These are phyloP conservation scores for Acanthosepion pharaonis DNA, from an alignment of 2,888 invertebrate genomes.

Conservation along the genomic window DNA sequence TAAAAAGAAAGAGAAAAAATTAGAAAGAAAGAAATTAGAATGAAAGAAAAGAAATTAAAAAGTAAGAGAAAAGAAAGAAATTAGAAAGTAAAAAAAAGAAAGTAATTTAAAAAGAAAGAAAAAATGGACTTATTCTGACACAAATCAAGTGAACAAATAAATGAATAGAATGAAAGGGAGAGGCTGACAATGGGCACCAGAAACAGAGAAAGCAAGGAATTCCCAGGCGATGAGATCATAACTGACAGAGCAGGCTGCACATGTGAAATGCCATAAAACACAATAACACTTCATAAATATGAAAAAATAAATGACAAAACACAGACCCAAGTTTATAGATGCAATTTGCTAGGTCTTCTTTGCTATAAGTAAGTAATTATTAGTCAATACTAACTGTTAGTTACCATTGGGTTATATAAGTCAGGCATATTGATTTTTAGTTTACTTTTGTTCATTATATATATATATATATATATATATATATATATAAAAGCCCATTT, in stretches of 20 bases:
- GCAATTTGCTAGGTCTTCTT: neutral
- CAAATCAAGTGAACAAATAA: constrained; percentile 4
- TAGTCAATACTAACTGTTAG: no score
- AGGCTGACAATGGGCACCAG: constrained; percentile 33
- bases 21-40: no score
- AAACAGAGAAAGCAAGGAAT: constrained; percentile 7
- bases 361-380: no score
- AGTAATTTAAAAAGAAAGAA: no score
- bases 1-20: neutral
- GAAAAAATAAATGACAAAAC: neutral
- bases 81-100: no score
- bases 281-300: constrained; percentile 33
- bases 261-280: neutral
- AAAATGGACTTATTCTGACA: neutral
- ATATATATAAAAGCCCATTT: no score
- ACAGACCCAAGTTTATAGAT: neutral
- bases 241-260: neutral
- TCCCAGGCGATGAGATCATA: constrained; percentile 33
- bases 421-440: no score
- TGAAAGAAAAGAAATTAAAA: no score
- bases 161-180: neutral
- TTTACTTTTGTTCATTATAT: no score
- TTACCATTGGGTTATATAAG: no score
- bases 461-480: no score
- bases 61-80: neutral